A percentile compares a stretch with the other conserved stretches of the same genome.
Conservation (phyloP, 37 sponge, comb jelly and placozoan species). For the Chondrosia reniformis region DNA sequence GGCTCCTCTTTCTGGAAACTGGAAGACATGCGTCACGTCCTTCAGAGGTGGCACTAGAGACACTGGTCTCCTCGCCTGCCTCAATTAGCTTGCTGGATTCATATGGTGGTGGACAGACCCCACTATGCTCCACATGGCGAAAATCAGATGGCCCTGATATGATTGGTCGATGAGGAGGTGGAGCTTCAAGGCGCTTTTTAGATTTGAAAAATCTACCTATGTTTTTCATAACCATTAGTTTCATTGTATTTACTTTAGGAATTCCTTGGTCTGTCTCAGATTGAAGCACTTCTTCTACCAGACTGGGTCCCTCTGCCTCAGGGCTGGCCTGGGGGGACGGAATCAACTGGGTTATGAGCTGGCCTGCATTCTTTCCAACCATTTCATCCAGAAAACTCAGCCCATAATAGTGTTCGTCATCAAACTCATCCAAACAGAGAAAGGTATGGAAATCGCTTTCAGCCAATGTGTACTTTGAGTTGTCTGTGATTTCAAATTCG, state of each 20-base stretch:
- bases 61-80: too few relatives aligned
- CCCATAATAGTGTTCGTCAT: not conserved
- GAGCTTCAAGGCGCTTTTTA: not conserved
- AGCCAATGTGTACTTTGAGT: not conserved
- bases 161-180: not conserved
- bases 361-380: not conserved
- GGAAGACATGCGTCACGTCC: not conserved
- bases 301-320: not conserved
- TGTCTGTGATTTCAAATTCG: not conserved
- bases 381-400: not conserved
- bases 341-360: not conserved
- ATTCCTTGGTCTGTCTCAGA: not conserved
- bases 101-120: not conserved
- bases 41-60: not conserved
- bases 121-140: not conserved
- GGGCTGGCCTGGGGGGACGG: not conserved
- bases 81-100: not conserved
- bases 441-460: slow-evolving; percentile 5
- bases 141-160: not conserved
- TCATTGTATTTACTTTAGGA: not conserved
- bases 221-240: not conserved
- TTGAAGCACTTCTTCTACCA: not conserved
- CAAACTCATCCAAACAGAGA: slow-evolving; percentile 6
- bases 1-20: not conserved
- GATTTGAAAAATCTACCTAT: not conserved